A percentile compares a stretch with the other conserved stretches of the same genome.
Conservation (phyloP, 2,888 invertebrate species). For the Apamea anceps region DNA sequence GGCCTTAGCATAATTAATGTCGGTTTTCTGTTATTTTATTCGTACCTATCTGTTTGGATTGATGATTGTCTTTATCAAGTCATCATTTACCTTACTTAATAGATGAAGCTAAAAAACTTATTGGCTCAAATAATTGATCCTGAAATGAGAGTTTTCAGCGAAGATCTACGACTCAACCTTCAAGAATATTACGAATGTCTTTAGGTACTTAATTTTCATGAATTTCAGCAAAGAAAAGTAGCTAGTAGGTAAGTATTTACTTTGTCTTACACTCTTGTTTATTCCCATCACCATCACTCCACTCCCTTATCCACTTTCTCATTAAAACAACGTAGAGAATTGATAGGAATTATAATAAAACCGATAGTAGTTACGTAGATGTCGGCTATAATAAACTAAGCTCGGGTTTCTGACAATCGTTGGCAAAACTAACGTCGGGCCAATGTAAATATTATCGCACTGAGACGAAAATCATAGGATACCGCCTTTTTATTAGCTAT, state of each 20-base stretch:
- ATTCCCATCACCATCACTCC: too few relatives aligned
- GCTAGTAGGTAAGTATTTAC: neutral
- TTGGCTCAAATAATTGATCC: neutral
- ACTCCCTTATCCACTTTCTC: neutral
- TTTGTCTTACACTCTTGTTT: neutral
- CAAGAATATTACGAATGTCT: neutral
- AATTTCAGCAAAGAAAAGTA: neutral
- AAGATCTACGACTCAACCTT: neutral
- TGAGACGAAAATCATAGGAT: constrained; percentile 64
- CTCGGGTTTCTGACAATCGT: constrained; percentile 70
- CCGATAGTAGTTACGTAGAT: constrained; percentile 35
- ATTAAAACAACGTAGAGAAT: constrained; percentile 4
- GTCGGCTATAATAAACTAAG: constrained; percentile 51
- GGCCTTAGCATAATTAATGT: neutral
- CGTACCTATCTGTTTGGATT: neutral
- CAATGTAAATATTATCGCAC: constrained; percentile 75
- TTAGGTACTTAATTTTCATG: neutral
- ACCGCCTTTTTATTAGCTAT: constrained; percentile 39
- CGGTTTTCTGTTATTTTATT: neutral
- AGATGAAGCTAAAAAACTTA: neutral
- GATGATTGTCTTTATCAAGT: neutral
- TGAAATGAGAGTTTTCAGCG: neutral
- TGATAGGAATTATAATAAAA: constrained; percentile 34
- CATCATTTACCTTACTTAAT: neutral
- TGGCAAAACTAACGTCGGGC: constrained; percentile 69